These are phyloP conservation scores for Scatophagus argus DNA, from an alignment of 2,113 vertebrate species.

Conservation along the genomic window DNA sequence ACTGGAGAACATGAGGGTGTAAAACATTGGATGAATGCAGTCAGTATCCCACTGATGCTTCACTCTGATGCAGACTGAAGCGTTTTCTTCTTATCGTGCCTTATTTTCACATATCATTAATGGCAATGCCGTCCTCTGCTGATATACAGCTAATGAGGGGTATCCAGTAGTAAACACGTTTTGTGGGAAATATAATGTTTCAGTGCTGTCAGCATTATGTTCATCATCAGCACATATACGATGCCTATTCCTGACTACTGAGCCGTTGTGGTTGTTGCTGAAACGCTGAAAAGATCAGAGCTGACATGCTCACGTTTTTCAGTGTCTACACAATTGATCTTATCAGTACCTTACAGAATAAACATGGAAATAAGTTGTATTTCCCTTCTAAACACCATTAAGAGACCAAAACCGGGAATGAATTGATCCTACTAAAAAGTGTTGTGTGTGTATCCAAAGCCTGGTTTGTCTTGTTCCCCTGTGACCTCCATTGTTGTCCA, in stretches of 20 bases:
- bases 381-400: background rate
- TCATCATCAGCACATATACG: background rate
- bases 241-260: background rate
- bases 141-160: background rate
- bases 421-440: too few species aligned
- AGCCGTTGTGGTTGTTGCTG: background rate
- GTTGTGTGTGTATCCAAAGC: background rate
- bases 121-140: too few species aligned
- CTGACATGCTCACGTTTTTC: background rate
- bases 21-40: slow-evolving; percentile 38
- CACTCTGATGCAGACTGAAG: background rate
- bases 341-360: background rate
- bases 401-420: too few species aligned
- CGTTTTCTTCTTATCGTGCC: background rate
- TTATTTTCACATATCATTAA: background rate
- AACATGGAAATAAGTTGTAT: too few species aligned
- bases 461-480: too few species aligned
- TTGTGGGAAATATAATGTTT: background rate
- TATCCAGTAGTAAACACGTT: background rate
- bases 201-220: background rate
- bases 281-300: background rate
- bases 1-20: slow-evolving; percentile 13
- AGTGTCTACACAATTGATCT: background rate
- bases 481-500: too few species aligned
- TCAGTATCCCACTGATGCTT: slow-evolving; percentile 3